phyloP scores from a whole-genome alignment of 1,140 invertebrate genomes.

The Agraylea sexmaculata region DNA sequence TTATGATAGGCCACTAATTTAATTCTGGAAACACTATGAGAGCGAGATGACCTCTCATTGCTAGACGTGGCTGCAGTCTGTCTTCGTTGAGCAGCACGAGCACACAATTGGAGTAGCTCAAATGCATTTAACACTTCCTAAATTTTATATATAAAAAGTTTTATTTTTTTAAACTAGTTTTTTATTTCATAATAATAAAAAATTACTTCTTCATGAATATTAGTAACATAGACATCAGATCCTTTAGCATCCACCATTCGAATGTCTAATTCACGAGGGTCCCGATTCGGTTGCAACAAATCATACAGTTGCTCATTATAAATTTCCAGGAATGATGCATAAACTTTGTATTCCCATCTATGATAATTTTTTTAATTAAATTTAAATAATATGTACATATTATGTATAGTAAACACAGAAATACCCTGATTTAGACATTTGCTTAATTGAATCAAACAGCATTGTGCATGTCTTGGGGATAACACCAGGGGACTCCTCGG shows the following conservation, averaged over 20 bases:
- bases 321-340: conserved; percentile 70
- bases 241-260: conserved; percentile 44
- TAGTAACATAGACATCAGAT: conserved; percentile 53
- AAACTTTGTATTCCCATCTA: conserved; percentile 58
- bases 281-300: conserved; percentile 40
- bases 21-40: conserved; percentile 59
- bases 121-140: conserved; percentile 40
- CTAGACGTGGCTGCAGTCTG: conserved; percentile 49
- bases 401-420: conserved; percentile 4
- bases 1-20: conserved; percentile 38
- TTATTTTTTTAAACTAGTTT: background rate
- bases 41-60: conserved; percentile 65
- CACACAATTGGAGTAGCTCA: conserved; percentile 43
- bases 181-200: background rate
- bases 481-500: conserved; percentile 41
- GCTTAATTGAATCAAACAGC: conserved; percentile 54
- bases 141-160: background rate
- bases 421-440: conserved; percentile 23
- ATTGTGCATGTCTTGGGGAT: conserved; percentile 60
- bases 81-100: conserved; percentile 43
- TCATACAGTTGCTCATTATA: conserved; percentile 71
- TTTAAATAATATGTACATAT: background rate
- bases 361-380: conserved; percentile 45
- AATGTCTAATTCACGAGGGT: conserved; percentile 40
- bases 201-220: conserved; percentile 40